Conservation (phyloP, 2,113 vertebrate genomes). For the Ahaetulla prasina region DNA sequence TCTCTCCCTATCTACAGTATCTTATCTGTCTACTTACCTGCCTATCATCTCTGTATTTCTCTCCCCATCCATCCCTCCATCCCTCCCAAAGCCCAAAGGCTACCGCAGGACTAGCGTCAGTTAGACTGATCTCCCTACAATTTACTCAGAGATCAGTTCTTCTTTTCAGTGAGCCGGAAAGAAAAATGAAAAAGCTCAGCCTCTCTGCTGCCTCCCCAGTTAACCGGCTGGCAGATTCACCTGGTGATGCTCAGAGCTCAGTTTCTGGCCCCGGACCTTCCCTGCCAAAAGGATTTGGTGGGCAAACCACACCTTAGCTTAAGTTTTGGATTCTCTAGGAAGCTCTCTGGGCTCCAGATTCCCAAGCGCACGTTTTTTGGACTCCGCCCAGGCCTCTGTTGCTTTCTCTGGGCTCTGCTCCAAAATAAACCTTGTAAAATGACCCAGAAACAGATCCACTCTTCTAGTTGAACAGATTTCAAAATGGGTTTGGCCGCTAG, state of each 20-base stretch:
- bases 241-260: too few relatives aligned
- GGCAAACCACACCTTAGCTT: too few relatives aligned
- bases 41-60: too few relatives aligned
- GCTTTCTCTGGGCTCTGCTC: not conserved
- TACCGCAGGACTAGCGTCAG: accelerated
- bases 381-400: not conserved
- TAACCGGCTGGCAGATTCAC: too few relatives aligned
- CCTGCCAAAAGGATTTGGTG: not conserved
- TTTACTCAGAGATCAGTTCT: not conserved
- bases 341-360: too few relatives aligned
- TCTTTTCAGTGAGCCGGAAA: not conserved
- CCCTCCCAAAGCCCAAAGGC: not conserved
- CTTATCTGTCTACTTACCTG: too few relatives aligned
- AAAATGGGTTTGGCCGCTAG: not conserved
- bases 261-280: not conserved
- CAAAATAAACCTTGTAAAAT: not conserved
- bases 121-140: not conserved
- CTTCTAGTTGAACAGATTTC: not conserved
- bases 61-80: not conserved
- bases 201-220: too few relatives aligned
- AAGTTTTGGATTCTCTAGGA: not conserved
- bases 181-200: not conserved
- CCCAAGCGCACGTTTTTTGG: not conserved
- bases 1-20: too few relatives aligned
- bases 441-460: not conserved